Evolutionary conservation across 2,888 invertebrate genomes (phyloP), one percentile per base, ranked within the genome.

Genomic region (Leptura quadrifasciata): DNA sequence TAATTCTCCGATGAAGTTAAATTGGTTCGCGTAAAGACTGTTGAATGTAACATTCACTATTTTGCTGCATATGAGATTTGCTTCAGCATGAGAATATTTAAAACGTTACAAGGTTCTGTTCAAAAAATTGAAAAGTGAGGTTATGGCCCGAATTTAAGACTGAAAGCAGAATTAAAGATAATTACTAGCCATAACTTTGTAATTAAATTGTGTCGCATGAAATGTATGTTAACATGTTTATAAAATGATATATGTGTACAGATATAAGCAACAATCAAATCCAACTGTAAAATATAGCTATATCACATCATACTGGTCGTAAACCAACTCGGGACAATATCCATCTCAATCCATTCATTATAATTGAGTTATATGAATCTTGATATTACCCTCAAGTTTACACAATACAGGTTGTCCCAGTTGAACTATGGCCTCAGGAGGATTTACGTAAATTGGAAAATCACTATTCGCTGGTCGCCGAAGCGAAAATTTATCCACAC

Each of bases 271-370:
- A 39, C 27, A 31, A 31, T 31, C 27, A 31, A 31, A 31, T 31
- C 27, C 5, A 31, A 31, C 27, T 31, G 6, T 31, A 31, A 31
- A 31, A 31, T 31, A 31, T 8, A 1, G 2, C 39, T 15, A 27
- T 55, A 55, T 27, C 21, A 67, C 27, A 24, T 15, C n/a, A 55
- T 27, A 55, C 55, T 8, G n/a, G 55, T 54, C 27, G 55, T 24
- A 47, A 67, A 67, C 54, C 55, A 54, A 31, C 55, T 31, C 12
- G 67, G 54, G 67, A 55, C 54, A 67, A 67, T 27, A 65, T 67
- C 67, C 55, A 47, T 67, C 55, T 27, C 67, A 67, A 67, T 67
- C 67, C 67, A 27, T 54, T 55, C 67, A 67, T 67, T 24, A 52
- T 55, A 67, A 67, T 54, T 55, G 67, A 55, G 55, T 67, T 67